Base-by-base conservation (phyloP, 2,888 invertebrate genomes). In the Osedax fenrisi region DNA sequence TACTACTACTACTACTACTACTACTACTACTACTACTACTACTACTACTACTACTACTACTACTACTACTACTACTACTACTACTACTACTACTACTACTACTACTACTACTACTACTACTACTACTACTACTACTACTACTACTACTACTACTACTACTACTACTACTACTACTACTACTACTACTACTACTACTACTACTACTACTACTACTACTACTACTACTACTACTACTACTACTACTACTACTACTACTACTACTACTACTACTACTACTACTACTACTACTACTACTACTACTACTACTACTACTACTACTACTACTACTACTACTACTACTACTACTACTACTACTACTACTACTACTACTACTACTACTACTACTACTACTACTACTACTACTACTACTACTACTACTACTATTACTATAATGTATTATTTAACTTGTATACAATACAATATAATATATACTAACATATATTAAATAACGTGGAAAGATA, bases 111-210 rank as follows among this genome's bases (percentile, higher is more conserved):
- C 61, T 3, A 61, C 61, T 3, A 61, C 61, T 3, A 61, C 61
- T 0, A 61, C 61, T 10, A 61, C 1, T 0, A 61, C 61, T 10
- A 61, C 1, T 1, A 1, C 61, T 10, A 61, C 61, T 23, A 61
- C 61, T 1, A 61, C 1, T 61, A 61, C 1, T 61, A 61, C 61
- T 61, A 61, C 1, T 23, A 61, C 61, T 61, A 61, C 61, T 61
- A 61, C 61, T 61, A 61, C 61, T 10, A 61, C 61, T 61, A 61
- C 61, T 10, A 61, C 61, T 61, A 61, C 61, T 61, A 61, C 61
- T 61, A 61, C 61, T 61, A 61, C 61, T 10, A 61, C 61, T 61
- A 61, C 61, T 61, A 61, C 61, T 61, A 61, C 61, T 10, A 61
- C 61, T 61, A 1, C 61, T 10, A 61, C 61, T 61, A 61, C 61